These are phyloP conservation scores for Syngnathus typhle DNA, from an alignment of 2,113 vertebrate genomes.

Conservation along the genomic window DNA sequence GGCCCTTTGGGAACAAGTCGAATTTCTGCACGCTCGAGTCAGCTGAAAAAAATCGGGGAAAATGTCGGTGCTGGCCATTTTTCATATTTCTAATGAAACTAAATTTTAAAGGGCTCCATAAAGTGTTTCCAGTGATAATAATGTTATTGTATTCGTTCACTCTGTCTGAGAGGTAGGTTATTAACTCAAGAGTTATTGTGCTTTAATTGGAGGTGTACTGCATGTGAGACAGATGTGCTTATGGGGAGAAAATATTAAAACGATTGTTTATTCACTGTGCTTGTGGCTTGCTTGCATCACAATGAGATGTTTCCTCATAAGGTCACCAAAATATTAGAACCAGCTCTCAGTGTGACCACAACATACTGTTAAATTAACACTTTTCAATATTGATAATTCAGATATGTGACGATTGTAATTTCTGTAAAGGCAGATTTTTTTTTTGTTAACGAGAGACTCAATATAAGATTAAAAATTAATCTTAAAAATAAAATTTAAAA, in stretches of 20 bases:
- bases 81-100: no score
- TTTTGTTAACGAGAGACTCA: no score
- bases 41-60: conserved; percentile 39
- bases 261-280: background rate
- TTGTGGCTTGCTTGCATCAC: background rate
- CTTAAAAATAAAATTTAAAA: no score
- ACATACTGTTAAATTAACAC: background rate
- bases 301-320: background rate
- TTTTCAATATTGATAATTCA: background rate
- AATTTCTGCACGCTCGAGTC: conserved; percentile 93
- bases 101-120: background rate
- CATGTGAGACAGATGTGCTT: no score
- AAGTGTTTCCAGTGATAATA: background rate
- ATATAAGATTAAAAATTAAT: no score
- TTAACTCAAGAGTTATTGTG: no score
- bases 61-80: no score
- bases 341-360: background rate
- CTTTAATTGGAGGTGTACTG: no score
- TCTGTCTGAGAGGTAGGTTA: no score
- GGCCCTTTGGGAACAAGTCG: conserved; percentile 86
- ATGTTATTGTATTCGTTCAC: no score
- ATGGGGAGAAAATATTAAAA: no score
- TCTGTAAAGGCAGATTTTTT: background rate
- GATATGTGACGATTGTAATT: background rate
- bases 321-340: background rate